These are phyloP conservation scores for Leptestheria dahalacensis DNA, from an alignment of 1,140 invertebrate species.

Conservation along the genomic window DNA sequence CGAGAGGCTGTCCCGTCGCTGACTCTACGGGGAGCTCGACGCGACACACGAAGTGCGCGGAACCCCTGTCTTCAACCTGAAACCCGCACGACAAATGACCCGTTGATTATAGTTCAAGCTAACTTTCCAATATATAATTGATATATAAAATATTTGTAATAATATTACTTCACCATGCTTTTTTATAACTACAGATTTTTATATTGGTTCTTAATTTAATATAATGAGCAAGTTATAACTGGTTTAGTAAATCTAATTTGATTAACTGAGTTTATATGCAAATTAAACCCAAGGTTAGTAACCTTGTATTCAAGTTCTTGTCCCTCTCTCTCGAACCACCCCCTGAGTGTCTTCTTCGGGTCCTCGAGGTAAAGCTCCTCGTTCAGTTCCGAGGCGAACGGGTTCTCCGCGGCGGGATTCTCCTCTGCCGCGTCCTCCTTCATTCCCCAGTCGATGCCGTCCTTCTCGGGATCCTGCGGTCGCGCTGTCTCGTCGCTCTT, in stretches of 20 bases:
- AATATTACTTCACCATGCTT: no score
- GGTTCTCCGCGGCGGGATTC: slow-evolving; percentile 45
- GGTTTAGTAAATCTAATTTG: no score
- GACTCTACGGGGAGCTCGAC: slow-evolving; percentile 30
- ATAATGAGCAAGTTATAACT: no score
- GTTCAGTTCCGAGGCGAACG: slow-evolving; percentile 59
- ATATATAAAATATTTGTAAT: background rate
- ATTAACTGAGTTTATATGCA: background rate
- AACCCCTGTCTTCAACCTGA: slow-evolving; percentile 61
- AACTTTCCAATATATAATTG: no score
- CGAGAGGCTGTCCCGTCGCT: slow-evolving; percentile 44
- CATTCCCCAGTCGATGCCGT: slow-evolving; percentile 83
- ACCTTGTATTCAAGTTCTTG: slow-evolving; percentile 66
- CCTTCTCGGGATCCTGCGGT: slow-evolving; percentile 35
- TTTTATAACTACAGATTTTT: no score
- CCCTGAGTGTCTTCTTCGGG: slow-evolving; percentile 84
- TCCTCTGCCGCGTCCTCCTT: slow-evolving; percentile 75
- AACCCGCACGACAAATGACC: slow-evolving; percentile 33
- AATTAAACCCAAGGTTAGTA: slow-evolving; percentile 26
- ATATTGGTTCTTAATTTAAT: no score
- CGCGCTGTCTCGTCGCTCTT: slow-evolving; percentile 31
- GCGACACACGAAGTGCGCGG: slow-evolving; percentile 55
- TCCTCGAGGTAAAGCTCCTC: slow-evolving; percentile 83
- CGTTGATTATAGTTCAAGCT: slow-evolving; percentile 1
- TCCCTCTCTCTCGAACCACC: slow-evolving; percentile 92